Evolutionary conservation across 1,140 invertebrate genomes (phyloP).

Genomic region (Aphaenogaster floridana): DNA sequence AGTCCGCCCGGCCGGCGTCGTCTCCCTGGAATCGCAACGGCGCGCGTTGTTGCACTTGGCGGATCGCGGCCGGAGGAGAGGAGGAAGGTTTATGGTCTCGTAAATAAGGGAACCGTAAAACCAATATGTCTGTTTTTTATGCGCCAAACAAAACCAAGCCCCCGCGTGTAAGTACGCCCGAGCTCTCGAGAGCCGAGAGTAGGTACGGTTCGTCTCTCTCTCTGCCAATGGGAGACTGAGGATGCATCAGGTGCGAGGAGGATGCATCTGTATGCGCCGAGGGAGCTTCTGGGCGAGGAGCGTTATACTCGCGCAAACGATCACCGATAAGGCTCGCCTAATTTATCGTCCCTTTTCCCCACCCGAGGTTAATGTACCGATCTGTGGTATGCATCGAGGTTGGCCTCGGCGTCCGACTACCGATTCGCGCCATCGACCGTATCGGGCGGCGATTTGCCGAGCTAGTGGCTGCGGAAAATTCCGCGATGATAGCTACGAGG

Average conservation of each 20-base stretch:
- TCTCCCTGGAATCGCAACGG: slow-evolving; percentile 48
- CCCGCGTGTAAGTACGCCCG: slow-evolving; percentile 26
- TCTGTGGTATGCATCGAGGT: slow-evolving; percentile 69
- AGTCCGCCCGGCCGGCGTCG: not conserved
- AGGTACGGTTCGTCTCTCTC: slow-evolving; percentile 26
- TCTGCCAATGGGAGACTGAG: slow-evolving; percentile 38
- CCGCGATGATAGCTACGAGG: slow-evolving; percentile 43
- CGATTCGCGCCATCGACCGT: slow-evolving; percentile 78
- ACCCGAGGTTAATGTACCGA: slow-evolving; percentile 79
- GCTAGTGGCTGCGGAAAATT: slow-evolving; percentile 42
- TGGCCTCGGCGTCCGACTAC: slow-evolving; percentile 75
- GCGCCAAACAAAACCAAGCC: slow-evolving; percentile 60
- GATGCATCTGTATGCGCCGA: slow-evolving; percentile 60
- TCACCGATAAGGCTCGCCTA: slow-evolving; percentile 82
- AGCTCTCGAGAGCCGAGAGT: slow-evolving; percentile 16
- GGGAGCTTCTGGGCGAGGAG: slow-evolving; percentile 76
- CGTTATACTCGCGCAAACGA: slow-evolving; percentile 76
- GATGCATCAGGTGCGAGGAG: slow-evolving; percentile 31
- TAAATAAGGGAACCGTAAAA: slow-evolving; percentile 83
- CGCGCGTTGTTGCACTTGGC: slow-evolving; percentile 66
- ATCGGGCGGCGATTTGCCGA: slow-evolving; percentile 49
- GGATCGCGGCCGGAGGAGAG: slow-evolving; percentile 63
- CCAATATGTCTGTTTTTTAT: slow-evolving; percentile 80
- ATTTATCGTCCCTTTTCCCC: slow-evolving; percentile 82
- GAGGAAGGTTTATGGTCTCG: slow-evolving; percentile 80